Conservation (phyloP, 2,113 vertebrate species). For the Strix aluco region DNA sequence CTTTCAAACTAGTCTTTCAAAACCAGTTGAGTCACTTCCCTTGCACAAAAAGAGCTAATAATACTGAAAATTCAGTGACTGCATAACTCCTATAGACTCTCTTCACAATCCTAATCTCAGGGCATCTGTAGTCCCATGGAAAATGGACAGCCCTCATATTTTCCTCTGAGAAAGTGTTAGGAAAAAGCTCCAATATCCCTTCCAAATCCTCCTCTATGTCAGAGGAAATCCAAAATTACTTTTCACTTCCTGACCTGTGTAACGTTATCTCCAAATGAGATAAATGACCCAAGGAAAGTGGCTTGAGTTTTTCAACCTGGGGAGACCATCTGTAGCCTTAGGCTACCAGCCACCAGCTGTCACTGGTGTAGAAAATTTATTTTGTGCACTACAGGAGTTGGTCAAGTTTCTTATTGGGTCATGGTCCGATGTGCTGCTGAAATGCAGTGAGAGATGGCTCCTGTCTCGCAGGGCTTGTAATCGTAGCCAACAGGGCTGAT, state of each 20-base stretch:
- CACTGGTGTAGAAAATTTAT: neutral
- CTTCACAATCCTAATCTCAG: neutral
- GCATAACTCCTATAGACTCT: neutral
- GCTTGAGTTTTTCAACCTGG: neutral
- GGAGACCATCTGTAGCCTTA: neutral
- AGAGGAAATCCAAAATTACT: neutral
- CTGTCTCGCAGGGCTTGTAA: neutral
- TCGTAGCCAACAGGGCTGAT: fast-evolving
- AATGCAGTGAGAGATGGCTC: fast-evolving
- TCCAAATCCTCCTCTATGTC: neutral
- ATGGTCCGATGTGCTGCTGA: neutral
- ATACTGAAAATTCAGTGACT: neutral
- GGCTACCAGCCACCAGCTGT: neutral
- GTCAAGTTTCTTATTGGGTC: neutral
- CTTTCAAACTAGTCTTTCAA: neutral
- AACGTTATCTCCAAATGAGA: neutral
- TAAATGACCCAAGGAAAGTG: neutral
- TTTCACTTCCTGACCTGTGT: neutral
- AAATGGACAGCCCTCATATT: neutral
- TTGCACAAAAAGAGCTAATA: neutral
- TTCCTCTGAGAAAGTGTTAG: neutral
- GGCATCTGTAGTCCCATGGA: neutral
- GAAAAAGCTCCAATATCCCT: neutral
- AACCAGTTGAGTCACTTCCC: neutral
- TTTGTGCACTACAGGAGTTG: neutral